A percentile compares a stretch with the other conserved stretches of the same genome.
Evolutionary conservation across 2,797 vertebrate species (phyloP).

Genomic region (Ciconia nigra): DNA sequence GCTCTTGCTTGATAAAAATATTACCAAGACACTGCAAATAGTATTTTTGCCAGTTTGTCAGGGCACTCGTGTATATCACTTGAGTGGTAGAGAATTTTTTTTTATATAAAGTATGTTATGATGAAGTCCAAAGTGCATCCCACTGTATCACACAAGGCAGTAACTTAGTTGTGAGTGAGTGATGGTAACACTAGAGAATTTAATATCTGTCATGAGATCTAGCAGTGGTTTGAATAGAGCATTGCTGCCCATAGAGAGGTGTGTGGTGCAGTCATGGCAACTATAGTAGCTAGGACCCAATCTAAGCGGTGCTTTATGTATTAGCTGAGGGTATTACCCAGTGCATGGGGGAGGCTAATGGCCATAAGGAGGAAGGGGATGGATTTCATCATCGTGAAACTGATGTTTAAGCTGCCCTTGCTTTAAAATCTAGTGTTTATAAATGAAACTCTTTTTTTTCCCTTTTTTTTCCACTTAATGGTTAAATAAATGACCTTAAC

Average conservation of each 20-base stretch:
- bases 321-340: not conserved
- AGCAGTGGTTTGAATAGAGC: not conserved
- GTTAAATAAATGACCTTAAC: not conserved
- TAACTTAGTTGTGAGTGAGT: not conserved
- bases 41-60: not conserved
- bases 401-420: not conserved
- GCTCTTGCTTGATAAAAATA: not conserved
- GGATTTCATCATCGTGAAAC: not conserved
- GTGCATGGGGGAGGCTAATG: not conserved
- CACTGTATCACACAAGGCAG: not conserved
- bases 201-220: not conserved
- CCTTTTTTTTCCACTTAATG: not conserved
- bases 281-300: not conserved
- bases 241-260: not conserved
- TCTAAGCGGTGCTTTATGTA: not conserved
- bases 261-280: conserved; percentile 18
- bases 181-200: not conserved
- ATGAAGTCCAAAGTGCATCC: not conserved
- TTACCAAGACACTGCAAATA: not conserved
- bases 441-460: not conserved
- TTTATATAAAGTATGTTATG: not conserved
- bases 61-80: fast-evolving
- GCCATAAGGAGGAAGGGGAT: not conserved
- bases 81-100: not conserved
- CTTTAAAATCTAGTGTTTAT: not conserved